phyloP scores from a whole-genome alignment of 2,888 invertebrate species.

The Phortica magna region DNA sequence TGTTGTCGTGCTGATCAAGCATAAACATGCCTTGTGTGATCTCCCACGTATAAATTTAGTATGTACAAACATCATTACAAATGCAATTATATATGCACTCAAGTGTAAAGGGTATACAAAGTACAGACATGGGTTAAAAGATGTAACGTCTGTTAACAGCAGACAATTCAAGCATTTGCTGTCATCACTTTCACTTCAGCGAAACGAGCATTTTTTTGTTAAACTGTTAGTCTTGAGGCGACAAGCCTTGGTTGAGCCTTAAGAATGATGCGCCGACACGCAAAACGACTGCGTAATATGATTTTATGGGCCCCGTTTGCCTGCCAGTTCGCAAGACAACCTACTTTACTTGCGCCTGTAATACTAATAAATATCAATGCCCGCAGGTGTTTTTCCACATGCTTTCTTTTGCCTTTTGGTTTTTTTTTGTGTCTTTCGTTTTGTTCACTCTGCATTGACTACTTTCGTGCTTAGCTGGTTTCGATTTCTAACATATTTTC shows the following conservation, averaged over 20 bases:
- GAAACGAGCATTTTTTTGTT: too few species aligned
- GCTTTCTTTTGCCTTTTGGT: constrained; percentile 31
- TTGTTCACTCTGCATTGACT: too few species aligned
- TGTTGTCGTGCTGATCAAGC: too few species aligned
- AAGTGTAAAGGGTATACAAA: too few species aligned
- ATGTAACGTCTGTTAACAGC: too few species aligned
- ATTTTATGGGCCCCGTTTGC: constrained; percentile 19
- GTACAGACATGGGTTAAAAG: too few species aligned
- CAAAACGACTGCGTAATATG: constrained; percentile 19
- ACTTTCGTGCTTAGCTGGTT: neutral
- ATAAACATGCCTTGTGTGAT: too few species aligned
- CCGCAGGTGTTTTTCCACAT: constrained; percentile 47
- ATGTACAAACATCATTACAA: too few species aligned
- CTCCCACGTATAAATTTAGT: too few species aligned
- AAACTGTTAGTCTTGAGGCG: neutral
- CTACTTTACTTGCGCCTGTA: constrained; percentile 39
- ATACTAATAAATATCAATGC: constrained; percentile 64
- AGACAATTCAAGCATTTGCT: too few species aligned
- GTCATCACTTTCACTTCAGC: too few species aligned
- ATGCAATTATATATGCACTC: too few species aligned
- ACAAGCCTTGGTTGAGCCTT: neutral
- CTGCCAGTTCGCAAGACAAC: constrained; percentile 16
- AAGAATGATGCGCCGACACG: neutral
- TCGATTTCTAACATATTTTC: neutral
- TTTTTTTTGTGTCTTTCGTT: constrained; percentile 6